These are phyloP conservation scores for Lutraria lutraria DNA, from an alignment of 2,888 invertebrate genomes.

Conservation along the genomic window DNA sequence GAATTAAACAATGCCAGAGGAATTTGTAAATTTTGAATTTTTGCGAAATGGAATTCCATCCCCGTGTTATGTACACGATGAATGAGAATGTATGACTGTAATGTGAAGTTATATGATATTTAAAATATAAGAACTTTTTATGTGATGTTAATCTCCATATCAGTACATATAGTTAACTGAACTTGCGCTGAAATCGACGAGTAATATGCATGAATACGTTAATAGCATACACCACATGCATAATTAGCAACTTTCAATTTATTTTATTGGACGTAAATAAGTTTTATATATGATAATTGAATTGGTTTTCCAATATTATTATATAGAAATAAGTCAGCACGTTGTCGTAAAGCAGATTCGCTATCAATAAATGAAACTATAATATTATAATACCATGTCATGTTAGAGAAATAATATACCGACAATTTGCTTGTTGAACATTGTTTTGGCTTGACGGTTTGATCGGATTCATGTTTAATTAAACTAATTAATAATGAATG, in stretches of 20 bases:
- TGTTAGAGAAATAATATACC: background rate
- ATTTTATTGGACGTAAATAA: background rate
- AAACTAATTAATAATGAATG: constrained; percentile 4
- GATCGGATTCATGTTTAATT: background rate
- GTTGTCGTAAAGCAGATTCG: background rate
- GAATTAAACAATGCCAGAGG: background rate
- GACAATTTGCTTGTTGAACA: background rate
- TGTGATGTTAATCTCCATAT: too few species aligned
- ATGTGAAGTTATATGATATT: too few species aligned
- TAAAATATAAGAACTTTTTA: too few species aligned
- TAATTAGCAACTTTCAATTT: background rate
- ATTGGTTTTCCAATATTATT: background rate
- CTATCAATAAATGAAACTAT: background rate
- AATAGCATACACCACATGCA: background rate
- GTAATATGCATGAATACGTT: background rate
- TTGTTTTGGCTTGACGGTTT: background rate
- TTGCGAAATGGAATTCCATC: background rate
- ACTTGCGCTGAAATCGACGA: background rate
- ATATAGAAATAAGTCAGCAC: background rate
- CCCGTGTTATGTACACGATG: too few species aligned
- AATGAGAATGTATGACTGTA: too few species aligned
- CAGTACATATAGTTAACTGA: too few species aligned
- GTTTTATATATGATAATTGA: background rate
- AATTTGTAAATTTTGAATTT: background rate
- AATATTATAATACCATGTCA: background rate